Evolutionary conservation across 92 coral and sea anemone genomes (phyloP).

Genomic region (Parazoanthus atlanticus): DNA sequence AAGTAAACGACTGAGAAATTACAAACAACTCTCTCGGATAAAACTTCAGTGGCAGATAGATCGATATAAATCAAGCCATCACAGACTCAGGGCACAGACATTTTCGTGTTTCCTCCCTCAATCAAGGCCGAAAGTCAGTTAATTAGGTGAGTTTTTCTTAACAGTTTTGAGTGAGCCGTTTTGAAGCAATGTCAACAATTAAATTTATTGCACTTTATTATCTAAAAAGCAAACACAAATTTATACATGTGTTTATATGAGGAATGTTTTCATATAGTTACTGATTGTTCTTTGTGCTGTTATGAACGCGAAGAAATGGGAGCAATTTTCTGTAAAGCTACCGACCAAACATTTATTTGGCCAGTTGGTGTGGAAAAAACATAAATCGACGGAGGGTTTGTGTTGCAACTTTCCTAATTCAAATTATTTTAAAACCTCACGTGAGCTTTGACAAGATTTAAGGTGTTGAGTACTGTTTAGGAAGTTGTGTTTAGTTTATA

Average conservation of each 20-base stretch:
- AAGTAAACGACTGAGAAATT: too few species aligned
- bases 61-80: background rate
- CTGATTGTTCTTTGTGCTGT: background rate
- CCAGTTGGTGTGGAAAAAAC: too few species aligned
- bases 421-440: background rate
- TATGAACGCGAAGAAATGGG: too few species aligned
- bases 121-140: background rate
- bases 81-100: background rate
- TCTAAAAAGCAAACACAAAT: too few species aligned
- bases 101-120: background rate
- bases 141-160: background rate
- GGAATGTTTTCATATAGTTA: too few species aligned
- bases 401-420: background rate
- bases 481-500: background rate
- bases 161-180: background rate
- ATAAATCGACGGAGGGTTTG: background rate
- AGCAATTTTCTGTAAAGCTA: too few species aligned
- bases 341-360: too few species aligned
- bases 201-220: background rate
- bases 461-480: too few species aligned
- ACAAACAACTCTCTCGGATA: too few species aligned
- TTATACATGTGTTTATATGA: too few species aligned
- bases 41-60: background rate
- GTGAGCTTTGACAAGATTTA: background rate
- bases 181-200: background rate